A percentile compares a stretch with the other conserved stretches of the same genome.
phyloP scores from a whole-genome alignment of 2,113 vertebrate genomes.

The Todiramphus saurophagus region DNA sequence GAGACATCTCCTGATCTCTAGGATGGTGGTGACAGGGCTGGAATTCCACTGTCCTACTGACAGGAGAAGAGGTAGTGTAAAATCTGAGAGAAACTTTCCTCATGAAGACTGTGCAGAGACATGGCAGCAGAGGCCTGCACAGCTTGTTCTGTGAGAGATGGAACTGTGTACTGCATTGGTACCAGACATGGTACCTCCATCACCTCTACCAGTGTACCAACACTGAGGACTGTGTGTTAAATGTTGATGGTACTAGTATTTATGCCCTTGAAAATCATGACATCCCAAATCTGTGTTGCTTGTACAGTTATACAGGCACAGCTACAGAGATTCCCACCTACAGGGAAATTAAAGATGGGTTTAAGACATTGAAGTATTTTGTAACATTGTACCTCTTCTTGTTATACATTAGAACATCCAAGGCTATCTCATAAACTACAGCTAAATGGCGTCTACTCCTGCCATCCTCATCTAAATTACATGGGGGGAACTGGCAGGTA shows the following conservation, averaged over 20 bases:
- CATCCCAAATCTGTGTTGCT: not conserved
- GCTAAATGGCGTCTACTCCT: not conserved
- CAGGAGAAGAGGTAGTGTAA: not conserved
- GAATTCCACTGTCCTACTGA: not conserved
- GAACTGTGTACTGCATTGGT: accelerated
- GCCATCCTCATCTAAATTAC: not conserved
- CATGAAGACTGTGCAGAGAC: not conserved
- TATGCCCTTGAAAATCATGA: not conserved
- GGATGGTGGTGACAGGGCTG: not conserved
- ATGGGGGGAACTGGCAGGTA: not conserved
- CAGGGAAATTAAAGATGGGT: not conserved
- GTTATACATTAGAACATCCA: not conserved
- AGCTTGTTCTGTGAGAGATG: not conserved
- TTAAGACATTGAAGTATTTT: not conserved
- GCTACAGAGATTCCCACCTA: not conserved
- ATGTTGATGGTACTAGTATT: not conserved
- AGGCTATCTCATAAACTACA: not conserved
- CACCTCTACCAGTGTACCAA: not conserved
- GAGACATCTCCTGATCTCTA: not conserved
- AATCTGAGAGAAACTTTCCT: not conserved
- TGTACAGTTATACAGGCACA: not conserved
- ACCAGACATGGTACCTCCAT: not conserved
- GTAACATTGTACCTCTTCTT: not conserved
- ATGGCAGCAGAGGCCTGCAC: not conserved
- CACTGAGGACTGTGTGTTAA: not conserved